Conservation (phyloP, 2,888 invertebrate genomes). For the Hyles lineata region DNA sequence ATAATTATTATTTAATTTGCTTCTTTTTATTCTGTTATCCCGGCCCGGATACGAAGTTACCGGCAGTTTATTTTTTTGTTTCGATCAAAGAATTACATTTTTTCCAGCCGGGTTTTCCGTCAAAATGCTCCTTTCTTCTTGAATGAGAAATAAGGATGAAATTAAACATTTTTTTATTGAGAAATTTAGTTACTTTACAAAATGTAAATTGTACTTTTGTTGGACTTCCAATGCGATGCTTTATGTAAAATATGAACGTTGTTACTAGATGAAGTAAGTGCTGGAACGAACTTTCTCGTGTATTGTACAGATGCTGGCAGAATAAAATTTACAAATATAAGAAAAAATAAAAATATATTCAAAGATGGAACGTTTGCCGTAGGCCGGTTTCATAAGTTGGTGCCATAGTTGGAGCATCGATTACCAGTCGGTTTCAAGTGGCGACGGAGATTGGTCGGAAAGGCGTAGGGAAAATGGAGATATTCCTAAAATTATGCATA, state of each 20-base stretch:
- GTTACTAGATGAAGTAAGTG: not conserved
- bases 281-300: not conserved
- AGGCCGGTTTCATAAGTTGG: not conserved
- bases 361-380: not conserved
- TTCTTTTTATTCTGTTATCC: constrained; percentile 47
- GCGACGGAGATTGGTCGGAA: constrained; percentile 7
- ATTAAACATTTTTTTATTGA: constrained; percentile 28
- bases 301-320: not conserved
- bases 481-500: not conserved
- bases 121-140: constrained; percentile 41
- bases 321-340: not conserved
- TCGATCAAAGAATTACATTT: constrained; percentile 43
- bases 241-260: not conserved
- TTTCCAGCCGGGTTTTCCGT: constrained; percentile 41
- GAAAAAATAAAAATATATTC: not conserved
- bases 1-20: constrained; percentile 51
- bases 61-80: constrained; percentile 39
- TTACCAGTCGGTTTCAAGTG: not conserved
- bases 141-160: constrained; percentile 37
- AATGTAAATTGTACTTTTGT: not conserved
- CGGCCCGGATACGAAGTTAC: constrained; percentile 36
- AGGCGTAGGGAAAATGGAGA: not conserved
- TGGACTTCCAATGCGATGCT: constrained; percentile 5
- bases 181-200: constrained; percentile 11
- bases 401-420: not conserved